phyloP scores from a whole-genome alignment of 1,140 invertebrate genomes.

The Magallana gigas region DNA sequence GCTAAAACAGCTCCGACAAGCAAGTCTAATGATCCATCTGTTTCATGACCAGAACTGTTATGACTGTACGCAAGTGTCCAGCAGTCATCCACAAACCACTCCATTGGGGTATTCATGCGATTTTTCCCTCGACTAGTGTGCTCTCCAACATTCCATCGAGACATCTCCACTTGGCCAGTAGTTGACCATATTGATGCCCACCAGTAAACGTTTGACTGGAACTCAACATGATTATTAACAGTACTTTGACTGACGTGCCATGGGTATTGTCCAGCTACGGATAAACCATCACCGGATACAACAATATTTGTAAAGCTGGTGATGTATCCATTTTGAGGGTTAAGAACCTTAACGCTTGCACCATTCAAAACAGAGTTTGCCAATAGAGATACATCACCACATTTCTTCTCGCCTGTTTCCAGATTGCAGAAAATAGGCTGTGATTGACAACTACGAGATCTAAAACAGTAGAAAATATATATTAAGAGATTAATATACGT shows the following conservation, averaged over 20 bases:
- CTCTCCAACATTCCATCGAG: constrained; percentile 52
- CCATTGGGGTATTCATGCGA: constrained; percentile 28
- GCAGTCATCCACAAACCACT: constrained; percentile 41
- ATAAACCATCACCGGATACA: not conserved
- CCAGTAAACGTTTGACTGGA: constrained; percentile 48
- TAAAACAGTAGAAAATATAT: too few species aligned
- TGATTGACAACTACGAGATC: not conserved
- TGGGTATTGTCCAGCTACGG: constrained; percentile 31
- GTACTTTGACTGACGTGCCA: constrained; percentile 37
- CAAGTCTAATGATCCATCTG: constrained; percentile 31
- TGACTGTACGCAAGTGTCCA: constrained; percentile 43
- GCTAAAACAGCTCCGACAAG: constrained; percentile 21
- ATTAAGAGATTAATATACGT: too few species aligned
- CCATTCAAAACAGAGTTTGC: not conserved
- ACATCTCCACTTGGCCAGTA: constrained; percentile 39
- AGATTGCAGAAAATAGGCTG: not conserved
- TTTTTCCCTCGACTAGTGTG: constrained; percentile 41
- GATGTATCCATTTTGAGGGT: not conserved
- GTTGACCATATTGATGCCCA: constrained; percentile 56
- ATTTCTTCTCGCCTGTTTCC: not conserved
- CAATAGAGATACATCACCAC: not conserved
- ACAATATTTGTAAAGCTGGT: constrained; percentile 41
- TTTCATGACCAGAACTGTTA: not conserved
- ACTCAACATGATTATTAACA: constrained; percentile 9
- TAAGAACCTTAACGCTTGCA: not conserved